Base-by-base conservation (phyloP, 1,140 invertebrate species). In the Cotesia chilonis region DNA sequence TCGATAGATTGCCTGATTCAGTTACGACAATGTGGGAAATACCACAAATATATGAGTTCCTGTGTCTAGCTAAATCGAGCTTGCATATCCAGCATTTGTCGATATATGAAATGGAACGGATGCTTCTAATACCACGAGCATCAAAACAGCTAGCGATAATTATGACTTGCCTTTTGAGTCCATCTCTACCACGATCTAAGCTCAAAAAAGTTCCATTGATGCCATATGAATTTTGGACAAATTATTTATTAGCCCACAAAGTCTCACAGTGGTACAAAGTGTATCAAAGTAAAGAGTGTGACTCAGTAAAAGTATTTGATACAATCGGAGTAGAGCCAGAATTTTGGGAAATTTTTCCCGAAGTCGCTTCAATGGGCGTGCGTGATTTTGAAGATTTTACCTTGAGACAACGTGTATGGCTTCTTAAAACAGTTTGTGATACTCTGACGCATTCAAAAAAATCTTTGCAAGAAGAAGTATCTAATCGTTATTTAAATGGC, bases 71-170 rank as follows among this genome's bases (percentile, higher is more conserved):
- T 54, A 88, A 88, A 76, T 85, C 88, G 69, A 84, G 83, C 17
- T 72, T 87, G 0, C 82, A 85, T 59, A 76, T 86, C 71, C 74
- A 86, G 87, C 65, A 87, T 83, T 84, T 91, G 20, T 85, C 89
- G 0, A 88, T 90, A 80, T 91, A 89, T 72, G 90, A 92, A 77
- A 81, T 91, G 47, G 90, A 92, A 80, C 85, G 90, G 38, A 89
- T 90, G 84, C 81, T 92, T 9, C 75, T 89, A n/a, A 88, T 91
- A 79, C 88, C 90, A 14, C 83, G 86, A 74, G 88, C 89, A 59
- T 90, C 89, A 0, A 87, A 87, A 70, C 87, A 88, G 51, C 80
- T 92, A 67, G 85, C 88, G 17, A 80, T 82, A 55, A 85, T 91
- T 1, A 91, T 92, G 90, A 91, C 90, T 0, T 87, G 86, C 47